Base-by-base conservation (phyloP, 1,140 invertebrate species). In the Cydia fagiglandana region DNA sequence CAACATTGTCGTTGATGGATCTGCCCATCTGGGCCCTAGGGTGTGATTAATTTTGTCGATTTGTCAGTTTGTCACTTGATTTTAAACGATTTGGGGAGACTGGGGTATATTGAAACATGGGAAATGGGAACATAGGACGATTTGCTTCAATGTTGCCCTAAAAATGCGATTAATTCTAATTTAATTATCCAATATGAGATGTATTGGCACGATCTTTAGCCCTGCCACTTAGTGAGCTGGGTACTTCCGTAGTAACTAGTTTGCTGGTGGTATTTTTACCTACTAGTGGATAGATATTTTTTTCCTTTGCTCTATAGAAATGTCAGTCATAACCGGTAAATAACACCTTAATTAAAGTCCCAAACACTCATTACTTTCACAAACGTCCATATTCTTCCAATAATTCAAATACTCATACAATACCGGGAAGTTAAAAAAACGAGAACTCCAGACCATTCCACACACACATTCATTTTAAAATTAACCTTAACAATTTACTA, bases 391-490 rank as follows among this genome's bases (percentile, higher is more conserved):
- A 38, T 41, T 41, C 64, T 64, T 28, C 66, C 66, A 17, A 70
- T 70, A 70, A 70, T 38, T 70, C 66, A 70, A 70, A 66, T 38
- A 70, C 34, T n/a, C 66, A 70, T 38, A 38, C 66, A 38, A 70
- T 70, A 70, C 66, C 66, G 30, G 66, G 34, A 70, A 38, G 66
- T 70, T n/a, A 41, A 70, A 70, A 70, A 70, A 70, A 70, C 34
- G 1, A 70, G 45, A 70, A 70, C 64, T 17, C 66, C 30, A 38
- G 4, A 17, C 66, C 56, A 61, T 61, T 61, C 15, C 66, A 45
- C 20, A 61, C 56, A 61, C 5, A 20, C 56, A 5, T n/a, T 24
- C 17, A 61, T 12, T 24, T 4, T 12, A 61, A 24, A 24, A 61
- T 61, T n/a, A 24, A 24, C 56, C 20, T 61, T 24, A 24, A n/a